Conservation (phyloP, 2,113 vertebrate genomes). For the Trochalopteron elliotii region DNA sequence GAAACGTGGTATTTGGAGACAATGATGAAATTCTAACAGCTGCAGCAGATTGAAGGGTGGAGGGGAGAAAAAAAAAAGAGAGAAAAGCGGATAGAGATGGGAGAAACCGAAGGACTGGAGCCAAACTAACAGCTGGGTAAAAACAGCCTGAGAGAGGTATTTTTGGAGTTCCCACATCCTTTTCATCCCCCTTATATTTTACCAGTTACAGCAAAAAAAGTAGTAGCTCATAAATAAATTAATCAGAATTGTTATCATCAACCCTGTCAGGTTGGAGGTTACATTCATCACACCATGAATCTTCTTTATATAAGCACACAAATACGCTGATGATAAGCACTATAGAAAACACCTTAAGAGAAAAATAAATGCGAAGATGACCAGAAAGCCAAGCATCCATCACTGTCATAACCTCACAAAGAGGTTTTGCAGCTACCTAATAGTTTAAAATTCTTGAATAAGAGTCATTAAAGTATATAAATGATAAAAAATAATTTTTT, state of each 20-base stretch:
- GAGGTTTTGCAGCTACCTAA: neutral
- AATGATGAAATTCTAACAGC: constrained; percentile 72
- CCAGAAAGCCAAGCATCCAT: neutral
- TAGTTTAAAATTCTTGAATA: neutral
- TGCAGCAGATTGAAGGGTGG: neutral
- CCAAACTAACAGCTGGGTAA: constrained; percentile 43
- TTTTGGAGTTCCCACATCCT: constrained; percentile 8
- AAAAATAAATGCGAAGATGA: neutral
- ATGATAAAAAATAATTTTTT: neutral
- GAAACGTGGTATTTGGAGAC: constrained; percentile 14
- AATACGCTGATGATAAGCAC: neutral
- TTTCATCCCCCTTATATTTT: neutral
- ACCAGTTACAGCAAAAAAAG: neutral
- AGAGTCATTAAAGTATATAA: neutral
- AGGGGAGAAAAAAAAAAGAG: neutral
- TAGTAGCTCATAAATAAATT: neutral
- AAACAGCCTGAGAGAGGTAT: neutral
- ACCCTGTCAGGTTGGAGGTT: neutral
- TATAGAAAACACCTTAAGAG: neutral
- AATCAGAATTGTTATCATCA: neutral
- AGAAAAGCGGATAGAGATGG: neutral
- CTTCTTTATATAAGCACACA: neutral
- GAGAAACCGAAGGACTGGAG: neutral
- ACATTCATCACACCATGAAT: neutral
- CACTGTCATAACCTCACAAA: neutral